Conservation (phyloP, 2,113 vertebrate species). For the Channa argus region DNA sequence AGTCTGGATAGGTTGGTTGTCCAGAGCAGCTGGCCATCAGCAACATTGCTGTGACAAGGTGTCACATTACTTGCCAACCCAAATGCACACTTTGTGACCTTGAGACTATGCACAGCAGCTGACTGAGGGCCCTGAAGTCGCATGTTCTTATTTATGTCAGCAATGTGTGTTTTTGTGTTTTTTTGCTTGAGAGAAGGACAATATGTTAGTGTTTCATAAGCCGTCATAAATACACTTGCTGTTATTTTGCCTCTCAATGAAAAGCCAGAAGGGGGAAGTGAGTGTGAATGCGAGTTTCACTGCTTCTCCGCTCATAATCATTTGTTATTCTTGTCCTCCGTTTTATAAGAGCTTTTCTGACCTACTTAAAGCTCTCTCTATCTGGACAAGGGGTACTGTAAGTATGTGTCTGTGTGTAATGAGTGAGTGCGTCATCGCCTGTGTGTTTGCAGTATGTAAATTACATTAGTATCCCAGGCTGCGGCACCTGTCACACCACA, state of each 20-base stretch:
- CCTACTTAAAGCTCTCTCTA: constrained; percentile 33
- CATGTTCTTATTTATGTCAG: constrained; percentile 10
- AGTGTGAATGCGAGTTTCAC: constrained; percentile 37
- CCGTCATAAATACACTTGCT: not conserved
- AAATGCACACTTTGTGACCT: constrained; percentile 46
- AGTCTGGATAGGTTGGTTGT: constrained; percentile 5
- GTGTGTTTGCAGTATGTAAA: constrained; percentile 31
- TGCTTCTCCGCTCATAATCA: constrained; percentile 33
- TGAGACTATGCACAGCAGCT: constrained; percentile 29
- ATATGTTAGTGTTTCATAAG: constrained; percentile 10
- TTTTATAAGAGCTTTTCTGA: constrained; percentile 48
- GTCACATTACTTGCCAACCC: constrained; percentile 49
- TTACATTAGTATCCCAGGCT: constrained; percentile 5
- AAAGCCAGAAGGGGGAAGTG: constrained; percentile 39
- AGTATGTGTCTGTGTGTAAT: not conserved
- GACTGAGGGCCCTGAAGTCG: not conserved
- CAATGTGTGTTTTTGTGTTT: constrained; percentile 17
- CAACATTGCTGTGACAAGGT: constrained; percentile 30
- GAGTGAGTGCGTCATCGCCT: constrained; percentile 16
- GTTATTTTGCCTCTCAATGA: constrained; percentile 21
- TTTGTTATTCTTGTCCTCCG: constrained; percentile 49
- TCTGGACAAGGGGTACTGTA: not conserved
- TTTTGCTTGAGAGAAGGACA: not conserved
- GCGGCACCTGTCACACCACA: constrained; percentile 26
- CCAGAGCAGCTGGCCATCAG: constrained; percentile 43